These are phyloP conservation scores for Corbicula japonica DNA, from an alignment of 2,888 invertebrate species.

Conservation along the genomic window DNA sequence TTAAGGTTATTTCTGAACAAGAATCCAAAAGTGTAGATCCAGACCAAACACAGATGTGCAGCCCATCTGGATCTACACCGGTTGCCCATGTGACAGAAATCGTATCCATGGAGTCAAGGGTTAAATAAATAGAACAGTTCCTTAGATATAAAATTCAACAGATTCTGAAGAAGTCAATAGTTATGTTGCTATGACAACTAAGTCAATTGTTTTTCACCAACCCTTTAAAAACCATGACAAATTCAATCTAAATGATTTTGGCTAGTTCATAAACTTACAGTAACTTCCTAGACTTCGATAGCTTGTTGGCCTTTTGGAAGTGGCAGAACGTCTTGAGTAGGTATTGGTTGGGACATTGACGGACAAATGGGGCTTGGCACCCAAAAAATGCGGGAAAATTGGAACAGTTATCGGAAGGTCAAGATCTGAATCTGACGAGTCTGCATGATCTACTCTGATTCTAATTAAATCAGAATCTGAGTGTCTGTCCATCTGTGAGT, in stretches of 20 bases:
- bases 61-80: too few species aligned
- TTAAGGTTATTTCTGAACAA: too few species aligned
- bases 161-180: too few species aligned
- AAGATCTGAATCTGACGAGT: neutral
- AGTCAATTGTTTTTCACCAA: too few species aligned
- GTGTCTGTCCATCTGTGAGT: constrained; percentile 4
- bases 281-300: constrained; percentile 40
- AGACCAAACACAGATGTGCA: too few species aligned
- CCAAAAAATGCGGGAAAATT: neutral
- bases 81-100: too few species aligned
- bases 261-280: constrained; percentile 31
- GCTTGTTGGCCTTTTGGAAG: constrained; percentile 29
- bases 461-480: constrained; percentile 23
- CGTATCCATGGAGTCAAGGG: too few species aligned
- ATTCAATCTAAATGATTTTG: too few species aligned
- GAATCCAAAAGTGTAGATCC: too few species aligned
- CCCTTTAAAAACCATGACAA: neutral
- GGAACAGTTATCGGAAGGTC: constrained; percentile 8
- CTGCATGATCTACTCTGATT: constrained; percentile 19
- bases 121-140: too few species aligned
- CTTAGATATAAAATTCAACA: too few species aligned
- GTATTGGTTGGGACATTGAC: constrained; percentile 5
- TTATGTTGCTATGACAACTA: too few species aligned
- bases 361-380: neutral
- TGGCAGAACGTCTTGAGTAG: constrained; percentile 12